phyloP scores from a whole-genome alignment of 2,888 invertebrate genomes.

The Hypena proboscidalis region DNA sequence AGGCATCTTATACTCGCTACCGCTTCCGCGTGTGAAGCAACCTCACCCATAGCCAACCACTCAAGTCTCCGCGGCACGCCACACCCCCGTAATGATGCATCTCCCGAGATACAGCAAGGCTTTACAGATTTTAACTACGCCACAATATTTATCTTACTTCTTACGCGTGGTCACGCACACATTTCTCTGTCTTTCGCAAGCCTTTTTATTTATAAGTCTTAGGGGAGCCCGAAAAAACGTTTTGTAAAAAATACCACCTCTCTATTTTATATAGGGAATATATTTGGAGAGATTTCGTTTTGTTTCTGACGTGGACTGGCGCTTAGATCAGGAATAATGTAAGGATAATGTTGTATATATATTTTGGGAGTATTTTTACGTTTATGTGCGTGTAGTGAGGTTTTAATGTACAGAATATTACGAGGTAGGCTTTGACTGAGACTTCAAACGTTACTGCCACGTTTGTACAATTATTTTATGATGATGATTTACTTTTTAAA shows the following conservation, averaged over 20 bases:
- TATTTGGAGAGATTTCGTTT: slow-evolving; percentile 36
- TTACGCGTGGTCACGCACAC: slow-evolving; percentile 62
- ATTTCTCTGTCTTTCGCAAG: slow-evolving; percentile 36
- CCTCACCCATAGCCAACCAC: slow-evolving; percentile 41
- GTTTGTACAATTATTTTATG: too few relatives aligned
- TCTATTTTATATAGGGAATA: slow-evolving; percentile 29
- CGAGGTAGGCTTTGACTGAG: too few relatives aligned
- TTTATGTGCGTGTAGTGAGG: background rate
- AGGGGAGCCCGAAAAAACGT: slow-evolving; percentile 35
- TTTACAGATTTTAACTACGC: slow-evolving; percentile 69
- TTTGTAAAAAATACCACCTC: slow-evolving; percentile 39
- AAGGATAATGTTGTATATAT: slow-evolving; percentile 14
- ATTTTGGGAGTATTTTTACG: background rate
- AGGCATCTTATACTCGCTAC: slow-evolving; percentile 22
- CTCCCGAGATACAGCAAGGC: slow-evolving; percentile 74
- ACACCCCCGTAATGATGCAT: slow-evolving; percentile 78
- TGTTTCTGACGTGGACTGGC: slow-evolving; percentile 24
- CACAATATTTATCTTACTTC: slow-evolving; percentile 57
- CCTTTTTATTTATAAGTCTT: slow-evolving; percentile 46
- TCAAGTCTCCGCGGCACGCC: slow-evolving; percentile 60
- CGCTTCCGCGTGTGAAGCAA: slow-evolving; percentile 21
- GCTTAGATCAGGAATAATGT: slow-evolving; percentile 26
- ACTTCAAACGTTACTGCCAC: too few relatives aligned
- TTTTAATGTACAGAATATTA: background rate
- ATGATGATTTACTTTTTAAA: too few relatives aligned